Evolutionary conservation across 2,888 invertebrate species (phyloP).

Genomic region (Pristionchus mayeri): DNA sequence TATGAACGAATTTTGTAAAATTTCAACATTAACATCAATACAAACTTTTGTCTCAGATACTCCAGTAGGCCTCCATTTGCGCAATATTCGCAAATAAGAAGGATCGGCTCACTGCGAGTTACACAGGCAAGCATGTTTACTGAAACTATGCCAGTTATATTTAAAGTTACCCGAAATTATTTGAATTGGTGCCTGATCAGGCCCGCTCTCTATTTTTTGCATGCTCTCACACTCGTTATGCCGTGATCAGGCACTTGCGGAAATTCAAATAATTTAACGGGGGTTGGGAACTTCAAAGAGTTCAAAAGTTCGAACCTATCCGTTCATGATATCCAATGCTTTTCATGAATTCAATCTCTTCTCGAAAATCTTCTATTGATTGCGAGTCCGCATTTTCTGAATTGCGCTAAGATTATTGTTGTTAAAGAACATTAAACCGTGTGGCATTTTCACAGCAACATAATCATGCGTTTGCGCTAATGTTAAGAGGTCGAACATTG

Average conservation of each 20-base stretch:
- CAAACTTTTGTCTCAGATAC: neutral
- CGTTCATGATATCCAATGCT: neutral
- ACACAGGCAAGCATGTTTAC: conserved; percentile 27
- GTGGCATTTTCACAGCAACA: neutral
- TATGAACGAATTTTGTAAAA: neutral
- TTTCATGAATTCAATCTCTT: conserved; percentile 6
- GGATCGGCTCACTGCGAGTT: neutral
- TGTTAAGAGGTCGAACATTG: neutral
- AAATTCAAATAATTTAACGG: too few relatives aligned
- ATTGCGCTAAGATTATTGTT: neutral
- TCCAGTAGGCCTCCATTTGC: neutral
- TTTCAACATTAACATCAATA: neutral
- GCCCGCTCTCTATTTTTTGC: neutral
- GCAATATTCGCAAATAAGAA: conserved; percentile 8
- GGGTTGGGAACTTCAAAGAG: too few relatives aligned
- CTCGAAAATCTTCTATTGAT: neutral
- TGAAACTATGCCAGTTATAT: too few relatives aligned
- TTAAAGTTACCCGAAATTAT: too few relatives aligned
- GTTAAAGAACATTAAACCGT: neutral
- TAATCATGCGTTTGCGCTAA: neutral
- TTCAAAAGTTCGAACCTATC: neutral
- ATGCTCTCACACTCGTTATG: too few relatives aligned
- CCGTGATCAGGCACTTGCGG: too few relatives aligned
- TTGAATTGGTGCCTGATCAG: neutral
- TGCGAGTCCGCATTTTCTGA: neutral